phyloP scores from a whole-genome alignment of 1,140 invertebrate species.

The Drosophila lacteicornis region DNA sequence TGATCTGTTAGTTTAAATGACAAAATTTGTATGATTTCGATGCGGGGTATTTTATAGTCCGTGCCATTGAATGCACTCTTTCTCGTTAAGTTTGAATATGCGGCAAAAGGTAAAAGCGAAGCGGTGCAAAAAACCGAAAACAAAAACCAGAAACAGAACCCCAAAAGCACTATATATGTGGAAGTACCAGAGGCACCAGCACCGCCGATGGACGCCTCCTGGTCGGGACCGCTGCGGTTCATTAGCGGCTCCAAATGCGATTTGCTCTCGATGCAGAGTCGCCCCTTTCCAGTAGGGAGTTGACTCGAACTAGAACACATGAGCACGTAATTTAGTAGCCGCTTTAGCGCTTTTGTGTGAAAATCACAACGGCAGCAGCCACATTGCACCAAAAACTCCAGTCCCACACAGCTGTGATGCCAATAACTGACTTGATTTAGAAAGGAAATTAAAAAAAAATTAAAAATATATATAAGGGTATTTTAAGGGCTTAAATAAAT shows the following conservation, averaged over 20 bases:
- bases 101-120: constrained; percentile 51
- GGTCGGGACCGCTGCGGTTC: constrained; percentile 67
- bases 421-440: not conserved
- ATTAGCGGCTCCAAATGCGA: constrained; percentile 80
- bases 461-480: no score
- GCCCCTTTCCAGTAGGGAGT: constrained; percentile 9
- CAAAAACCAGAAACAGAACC: constrained; percentile 36
- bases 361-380: constrained; percentile 72
- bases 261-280: constrained; percentile 49
- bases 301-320: constrained; percentile 76
- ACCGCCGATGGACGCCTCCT: constrained; percentile 34
- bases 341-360: constrained; percentile 81
- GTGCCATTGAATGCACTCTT: not conserved
- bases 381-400: constrained; percentile 21
- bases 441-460: not conserved
- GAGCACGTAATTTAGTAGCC: constrained; percentile 83
- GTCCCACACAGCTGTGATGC: constrained; percentile 25
- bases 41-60: constrained; percentile 1
- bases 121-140: constrained; percentile 15
- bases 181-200: constrained; percentile 5
- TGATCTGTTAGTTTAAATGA: not conserved
- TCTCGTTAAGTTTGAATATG: constrained; percentile 58
- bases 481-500: no score
- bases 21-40: no score
- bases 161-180: constrained; percentile 17